These are phyloP conservation scores for Callinectes sapidus DNA, from an alignment of 2,888 invertebrate species.

Conservation along the genomic window DNA sequence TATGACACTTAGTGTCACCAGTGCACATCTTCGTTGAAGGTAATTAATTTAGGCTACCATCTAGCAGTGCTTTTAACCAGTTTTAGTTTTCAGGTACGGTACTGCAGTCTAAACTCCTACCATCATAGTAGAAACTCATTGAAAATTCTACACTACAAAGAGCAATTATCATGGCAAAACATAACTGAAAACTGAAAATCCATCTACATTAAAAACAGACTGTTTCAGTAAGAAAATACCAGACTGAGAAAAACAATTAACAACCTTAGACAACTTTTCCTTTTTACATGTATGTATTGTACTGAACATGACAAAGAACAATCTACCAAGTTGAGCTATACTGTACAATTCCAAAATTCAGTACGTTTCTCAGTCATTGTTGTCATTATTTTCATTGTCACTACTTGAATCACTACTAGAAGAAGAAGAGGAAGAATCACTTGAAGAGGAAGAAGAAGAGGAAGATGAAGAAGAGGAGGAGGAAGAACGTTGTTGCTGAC, in stretches of 20 bases:
- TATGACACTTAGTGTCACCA: conserved; percentile 44
- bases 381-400: conserved; percentile 65
- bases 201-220: background rate
- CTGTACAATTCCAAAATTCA: background rate
- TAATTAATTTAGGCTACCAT: conserved; percentile 40
- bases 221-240: conserved; percentile 24
- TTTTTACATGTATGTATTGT: conserved; percentile 21
- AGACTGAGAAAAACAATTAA: conserved; percentile 1
- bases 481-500: conserved; percentile 66
- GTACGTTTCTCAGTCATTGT: conserved; percentile 38
- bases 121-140: conserved; percentile 31
- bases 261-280: background rate
- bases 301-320: background rate
- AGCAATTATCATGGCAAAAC: background rate
- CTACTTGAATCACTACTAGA: conserved; percentile 70
- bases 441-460: conserved; percentile 67
- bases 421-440: conserved; percentile 67
- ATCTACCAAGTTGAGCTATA: conserved; percentile 12
- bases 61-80: conserved; percentile 54
- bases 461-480: conserved; percentile 69
- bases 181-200: conserved; percentile 2
- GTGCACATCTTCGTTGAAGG: conserved; percentile 10
- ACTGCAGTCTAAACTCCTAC: conserved; percentile 46
- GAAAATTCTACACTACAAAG: background rate
- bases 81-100: conserved; percentile 60